These are phyloP conservation scores for Erebia ligea DNA, from an alignment of 2,888 invertebrate genomes.

Conservation along the genomic window DNA sequence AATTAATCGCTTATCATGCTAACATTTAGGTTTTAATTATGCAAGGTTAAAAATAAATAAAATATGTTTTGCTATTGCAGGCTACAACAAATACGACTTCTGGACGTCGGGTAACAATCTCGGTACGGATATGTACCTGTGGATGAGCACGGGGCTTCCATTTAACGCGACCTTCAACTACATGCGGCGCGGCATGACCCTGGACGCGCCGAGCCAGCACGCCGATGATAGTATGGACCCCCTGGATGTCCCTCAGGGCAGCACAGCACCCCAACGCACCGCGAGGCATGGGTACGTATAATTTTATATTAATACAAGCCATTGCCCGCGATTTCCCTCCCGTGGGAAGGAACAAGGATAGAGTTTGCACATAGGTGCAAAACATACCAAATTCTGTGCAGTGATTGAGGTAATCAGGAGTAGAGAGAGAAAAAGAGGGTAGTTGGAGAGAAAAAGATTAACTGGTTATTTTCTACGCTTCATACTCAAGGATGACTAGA, in stretches of 20 bases:
- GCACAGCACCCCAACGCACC: conserved; percentile 90
- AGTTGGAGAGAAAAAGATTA: no score
- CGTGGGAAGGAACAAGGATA: no score
- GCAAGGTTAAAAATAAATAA: no score
- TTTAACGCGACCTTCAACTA: conserved; percentile 95
- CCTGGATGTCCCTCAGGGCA: conserved; percentile 86
- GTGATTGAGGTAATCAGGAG: no score
- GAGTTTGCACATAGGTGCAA: no score
- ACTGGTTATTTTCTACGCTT: no score
- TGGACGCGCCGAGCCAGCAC: conserved; percentile 80
- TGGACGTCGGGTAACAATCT: conserved; percentile 95
- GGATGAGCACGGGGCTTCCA: conserved; percentile 95
- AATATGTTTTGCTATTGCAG: conserved; percentile 52
- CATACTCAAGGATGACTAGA: no score
- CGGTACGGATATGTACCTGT: conserved; percentile 93
- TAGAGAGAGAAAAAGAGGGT: no score
- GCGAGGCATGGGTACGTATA: conserved; percentile 87
- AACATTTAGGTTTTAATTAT: no score
- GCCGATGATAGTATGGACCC: conserved; percentile 84
- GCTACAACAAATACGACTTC: conserved; percentile 91
- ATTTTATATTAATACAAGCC: background rate
- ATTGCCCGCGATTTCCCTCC: no score
- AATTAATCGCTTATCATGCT: no score
- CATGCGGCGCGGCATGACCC: conserved; percentile 82
- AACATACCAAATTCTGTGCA: no score